Base-by-base conservation (phyloP, 2,888 invertebrate genomes). In the Lepeophtheirus nordmannii region DNA sequence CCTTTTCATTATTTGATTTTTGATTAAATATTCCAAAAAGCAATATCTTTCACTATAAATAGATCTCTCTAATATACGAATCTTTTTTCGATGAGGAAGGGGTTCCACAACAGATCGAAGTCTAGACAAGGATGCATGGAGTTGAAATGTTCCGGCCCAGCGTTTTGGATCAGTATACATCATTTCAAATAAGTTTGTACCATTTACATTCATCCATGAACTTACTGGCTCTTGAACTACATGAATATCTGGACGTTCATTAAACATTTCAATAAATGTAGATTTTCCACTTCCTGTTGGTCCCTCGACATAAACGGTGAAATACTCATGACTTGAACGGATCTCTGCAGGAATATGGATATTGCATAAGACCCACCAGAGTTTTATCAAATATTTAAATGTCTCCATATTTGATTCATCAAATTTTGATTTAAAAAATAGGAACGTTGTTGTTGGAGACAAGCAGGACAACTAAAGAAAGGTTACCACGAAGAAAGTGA, bases 201-300 rank as follows among this genome's bases (percentile, higher is more conserved):
- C 61, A 14, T 22, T 61, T 30, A 63, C 56, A 56, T 63, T 56
- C n/a, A 23, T 41, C 63, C 63, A 63, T n/a, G 56, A 20, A 10
- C 53, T 38, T 17, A 63, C 53, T 22, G 63, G 63, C 63, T 63
- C 63, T n/a, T 20, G 56, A 22, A 63, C 56, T 12, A 38, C 53
- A 56, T 20, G 30, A 1, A 56, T 56, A n/a, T 60, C 60, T 14
- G 8, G 30, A 10, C 56, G 20, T 12, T 23, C 37, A 23, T 30
- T 17, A 12, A 63, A 56, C n/a, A 56, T 56, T 46, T 87, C 83
- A n/a, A 90, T 74, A 74, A 89, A 88, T 10, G 89, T 88, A 1
- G 90, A 89, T 78, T 90, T 90, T 0, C 90, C 90, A 73, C 88
- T 85, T 40, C 89, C 90, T 72, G 90, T 89, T 75, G 90, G 90